These are phyloP conservation scores for Forbesichthys papilliferus DNA, from an alignment of 2,113 vertebrate species.

Conservation along the genomic window DNA sequence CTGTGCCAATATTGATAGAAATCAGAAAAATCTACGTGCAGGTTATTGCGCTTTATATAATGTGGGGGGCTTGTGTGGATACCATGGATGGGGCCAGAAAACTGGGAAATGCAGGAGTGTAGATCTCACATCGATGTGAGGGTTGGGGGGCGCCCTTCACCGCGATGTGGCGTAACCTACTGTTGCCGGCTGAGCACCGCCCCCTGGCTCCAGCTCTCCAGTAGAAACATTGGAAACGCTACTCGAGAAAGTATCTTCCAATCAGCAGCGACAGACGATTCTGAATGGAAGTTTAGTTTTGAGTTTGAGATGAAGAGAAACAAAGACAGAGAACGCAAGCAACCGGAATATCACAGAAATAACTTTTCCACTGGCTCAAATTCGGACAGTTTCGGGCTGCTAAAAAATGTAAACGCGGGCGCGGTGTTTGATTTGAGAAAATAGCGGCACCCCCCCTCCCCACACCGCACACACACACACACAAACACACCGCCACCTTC, in stretches of 20 bases:
- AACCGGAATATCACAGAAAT: not conserved
- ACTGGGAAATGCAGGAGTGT: too few relatives aligned
- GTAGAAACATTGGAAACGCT: conserved; percentile 26
- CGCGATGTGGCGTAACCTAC: conserved; percentile 5
- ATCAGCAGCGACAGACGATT: conserved; percentile 55
- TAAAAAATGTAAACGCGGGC: not conserved
- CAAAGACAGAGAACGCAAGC: conserved; percentile 2
- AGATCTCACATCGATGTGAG: not conserved
- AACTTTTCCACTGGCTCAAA: not conserved
- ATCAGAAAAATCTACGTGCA: not conserved
- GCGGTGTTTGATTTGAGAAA: not conserved
- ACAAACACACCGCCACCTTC: not conserved
- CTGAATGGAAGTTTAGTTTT: conserved; percentile 62
- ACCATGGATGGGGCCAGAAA: too few relatives aligned
- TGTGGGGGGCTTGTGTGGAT: not conserved
- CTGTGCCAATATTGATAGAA: not conserved
- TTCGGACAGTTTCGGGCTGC: not conserved
- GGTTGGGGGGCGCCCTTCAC: conserved; percentile 32
- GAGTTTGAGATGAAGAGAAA: conserved; percentile 46
- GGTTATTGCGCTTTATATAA: not conserved
- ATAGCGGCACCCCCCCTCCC: conserved; percentile 8
- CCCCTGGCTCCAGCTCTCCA: conserved; percentile 31
- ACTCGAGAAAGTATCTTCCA: conserved; percentile 31
- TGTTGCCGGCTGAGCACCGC: not conserved
- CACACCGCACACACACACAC: too few relatives aligned